Evolutionary conservation across 1,140 invertebrate genomes (phyloP).

Genomic region (Lerema accius): DNA sequence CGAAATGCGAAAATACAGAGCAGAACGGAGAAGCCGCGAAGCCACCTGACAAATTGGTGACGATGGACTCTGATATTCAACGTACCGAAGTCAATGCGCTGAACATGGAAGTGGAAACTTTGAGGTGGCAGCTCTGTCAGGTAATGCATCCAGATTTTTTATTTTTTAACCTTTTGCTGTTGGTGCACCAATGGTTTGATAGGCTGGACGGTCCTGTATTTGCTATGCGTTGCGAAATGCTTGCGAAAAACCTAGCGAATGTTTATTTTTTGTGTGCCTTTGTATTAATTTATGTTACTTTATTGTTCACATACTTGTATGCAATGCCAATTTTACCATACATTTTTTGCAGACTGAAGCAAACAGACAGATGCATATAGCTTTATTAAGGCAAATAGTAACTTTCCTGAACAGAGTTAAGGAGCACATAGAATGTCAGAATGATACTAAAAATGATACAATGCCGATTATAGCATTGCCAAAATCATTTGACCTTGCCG

Average conservation of each 20-base stretch:
- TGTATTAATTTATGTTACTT: conserved; percentile 22
- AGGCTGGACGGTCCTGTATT: conserved; percentile 6
- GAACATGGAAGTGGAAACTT: conserved; percentile 89
- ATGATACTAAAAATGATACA: conserved; percentile 51
- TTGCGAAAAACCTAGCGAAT: conserved; percentile 47
- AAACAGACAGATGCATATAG: conserved; percentile 90
- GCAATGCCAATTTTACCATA: conserved; percentile 48
- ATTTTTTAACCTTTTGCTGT: conserved; percentile 27
- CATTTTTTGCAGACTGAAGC: conserved; percentile 86
- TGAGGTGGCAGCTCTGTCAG: conserved; percentile 92
- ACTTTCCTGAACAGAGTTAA: conserved; percentile 89
- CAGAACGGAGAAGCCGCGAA: conserved; percentile 55
- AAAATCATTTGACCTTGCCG: conserved; percentile 70
- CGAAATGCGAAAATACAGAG: conserved; percentile 54
- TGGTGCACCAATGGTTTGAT: conserved; percentile 58
- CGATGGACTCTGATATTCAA: conserved; percentile 51
- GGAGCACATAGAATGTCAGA: conserved; percentile 83
- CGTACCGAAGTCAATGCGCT: conserved; percentile 85
- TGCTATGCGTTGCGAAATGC: conserved; percentile 37
- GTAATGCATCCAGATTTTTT: conserved; percentile 67
- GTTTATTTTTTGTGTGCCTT: conserved; percentile 24
- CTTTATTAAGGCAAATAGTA: conserved; percentile 90
- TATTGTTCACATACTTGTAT: conserved; percentile 26
- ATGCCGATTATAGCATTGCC: conserved; percentile 70
- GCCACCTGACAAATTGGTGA: conserved; percentile 50